A percentile compares a stretch with the other conserved stretches of the same genome.
Evolutionary conservation across 2,113 vertebrate species (phyloP).

Genomic region (Caracal caracal): DNA sequence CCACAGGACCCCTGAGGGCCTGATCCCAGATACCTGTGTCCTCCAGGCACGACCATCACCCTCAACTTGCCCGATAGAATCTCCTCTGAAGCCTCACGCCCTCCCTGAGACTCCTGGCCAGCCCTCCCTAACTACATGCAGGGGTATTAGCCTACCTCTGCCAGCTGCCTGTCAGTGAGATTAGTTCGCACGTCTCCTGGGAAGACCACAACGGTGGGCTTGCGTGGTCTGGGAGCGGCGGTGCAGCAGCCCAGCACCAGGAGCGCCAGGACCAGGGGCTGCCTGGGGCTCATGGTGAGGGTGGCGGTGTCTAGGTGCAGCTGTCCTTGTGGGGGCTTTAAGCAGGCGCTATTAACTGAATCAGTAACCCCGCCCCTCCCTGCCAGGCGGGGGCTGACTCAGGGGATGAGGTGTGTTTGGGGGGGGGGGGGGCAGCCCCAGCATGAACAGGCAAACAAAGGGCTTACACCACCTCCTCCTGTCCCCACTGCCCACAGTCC

Average conservation of each 20-base stretch:
- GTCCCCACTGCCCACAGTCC: background rate
- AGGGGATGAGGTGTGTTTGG: background rate
- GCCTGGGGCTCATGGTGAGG: conserved; percentile 68
- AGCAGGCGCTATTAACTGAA: conserved; percentile 30
- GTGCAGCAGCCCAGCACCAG: conserved; percentile 56
- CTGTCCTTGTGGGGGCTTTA: conserved; percentile 61
- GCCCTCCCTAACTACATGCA: background rate
- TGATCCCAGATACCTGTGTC: background rate
- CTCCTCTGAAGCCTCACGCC: background rate
- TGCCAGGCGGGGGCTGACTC: conserved; percentile 63
- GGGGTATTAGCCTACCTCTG: conserved; percentile 54
- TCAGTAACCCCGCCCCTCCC: conserved; percentile 67
- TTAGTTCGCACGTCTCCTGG: background rate
- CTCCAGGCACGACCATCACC: background rate
- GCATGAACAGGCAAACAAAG: conserved; percentile 49
- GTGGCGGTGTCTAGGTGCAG: conserved; percentile 31
- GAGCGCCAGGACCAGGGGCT: conserved; percentile 35
- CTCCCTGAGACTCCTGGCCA: background rate
- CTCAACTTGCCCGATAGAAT: background rate
- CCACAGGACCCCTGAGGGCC: background rate
- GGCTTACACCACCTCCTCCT: conserved; percentile 67
- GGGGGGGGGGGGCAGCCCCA: background rate
- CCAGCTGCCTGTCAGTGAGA: conserved; percentile 64
- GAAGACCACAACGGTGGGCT: background rate
- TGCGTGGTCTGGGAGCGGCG: background rate